Conservation (phyloP, 2,888 invertebrate genomes). For the Lithophane semibrunnea region DNA sequence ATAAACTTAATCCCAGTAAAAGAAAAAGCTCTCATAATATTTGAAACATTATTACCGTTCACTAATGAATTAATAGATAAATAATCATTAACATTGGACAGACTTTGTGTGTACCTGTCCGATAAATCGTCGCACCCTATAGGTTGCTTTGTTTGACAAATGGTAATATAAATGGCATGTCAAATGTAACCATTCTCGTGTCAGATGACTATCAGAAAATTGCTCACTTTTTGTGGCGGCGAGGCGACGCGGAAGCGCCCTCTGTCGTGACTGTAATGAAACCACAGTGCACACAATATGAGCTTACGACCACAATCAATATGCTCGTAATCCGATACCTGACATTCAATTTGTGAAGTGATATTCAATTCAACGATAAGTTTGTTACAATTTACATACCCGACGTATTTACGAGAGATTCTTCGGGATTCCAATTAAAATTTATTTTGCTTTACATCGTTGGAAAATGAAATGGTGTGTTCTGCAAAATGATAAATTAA, state of each 20-base stretch:
- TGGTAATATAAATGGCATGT: slow-evolving; percentile 88
- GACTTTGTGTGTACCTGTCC: slow-evolving; percentile 41
- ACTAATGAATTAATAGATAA: slow-evolving; percentile 40
- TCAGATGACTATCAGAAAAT: slow-evolving; percentile 89
- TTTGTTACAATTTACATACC: slow-evolving; percentile 52
- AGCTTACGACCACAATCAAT: slow-evolving; percentile 65
- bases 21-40: slow-evolving; percentile 10
- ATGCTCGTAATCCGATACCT: slow-evolving; percentile 70
- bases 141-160: slow-evolving; percentile 80
- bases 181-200: slow-evolving; percentile 86
- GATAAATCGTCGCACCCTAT: slow-evolving; percentile 56
- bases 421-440: slow-evolving; percentile 53
- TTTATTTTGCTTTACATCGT: slow-evolving; percentile 40
- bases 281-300: slow-evolving; percentile 65
- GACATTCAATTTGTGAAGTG: slow-evolving; percentile 70
- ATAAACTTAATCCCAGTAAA: slow-evolving; percentile 7
- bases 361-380: slow-evolving; percentile 54
- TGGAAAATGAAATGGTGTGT: slow-evolving; percentile 37
- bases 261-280: slow-evolving; percentile 80
- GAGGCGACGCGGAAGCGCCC: slow-evolving; percentile 77
- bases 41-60: slow-evolving; percentile 5
- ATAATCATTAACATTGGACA: slow-evolving; percentile 28
- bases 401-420: slow-evolving; percentile 45
- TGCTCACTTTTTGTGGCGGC: slow-evolving; percentile 85
- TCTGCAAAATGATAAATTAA: slow-evolving; percentile 46